These are phyloP conservation scores for Trichogramma evanescens DNA, from an alignment of 2,888 invertebrate genomes.

Conservation along the genomic window DNA sequence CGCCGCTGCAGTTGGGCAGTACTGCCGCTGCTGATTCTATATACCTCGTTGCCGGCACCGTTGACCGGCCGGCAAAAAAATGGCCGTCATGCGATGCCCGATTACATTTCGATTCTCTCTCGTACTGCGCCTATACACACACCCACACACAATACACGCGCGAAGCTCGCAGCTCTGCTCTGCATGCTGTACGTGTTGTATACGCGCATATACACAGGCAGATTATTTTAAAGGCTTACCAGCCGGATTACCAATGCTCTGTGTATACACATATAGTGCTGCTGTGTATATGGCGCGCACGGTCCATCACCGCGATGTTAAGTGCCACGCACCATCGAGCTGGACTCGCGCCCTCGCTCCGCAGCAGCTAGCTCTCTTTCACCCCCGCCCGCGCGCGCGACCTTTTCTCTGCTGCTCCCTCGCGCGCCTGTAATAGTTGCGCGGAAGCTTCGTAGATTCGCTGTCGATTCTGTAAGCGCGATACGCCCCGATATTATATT, in stretches of 20 bases:
- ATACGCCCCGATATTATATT: conserved; percentile 15
- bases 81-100: conserved; percentile 38
- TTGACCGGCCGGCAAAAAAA: conserved; percentile 24
- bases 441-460: too few species aligned
- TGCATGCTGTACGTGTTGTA: too few species aligned
- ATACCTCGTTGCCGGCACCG: too few species aligned
- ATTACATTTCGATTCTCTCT: conserved; percentile 42
- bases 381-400: too few species aligned
- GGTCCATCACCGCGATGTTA: conserved; percentile 31
- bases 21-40: too few species aligned
- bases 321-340: conserved; percentile 27
- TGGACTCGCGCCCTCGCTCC: background rate
- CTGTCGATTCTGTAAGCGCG: background rate
- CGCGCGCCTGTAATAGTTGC: too few species aligned
- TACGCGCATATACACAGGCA: conserved; percentile 2
- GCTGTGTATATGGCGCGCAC: too few species aligned
- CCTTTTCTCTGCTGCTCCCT: too few species aligned
- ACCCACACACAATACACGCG: too few species aligned
- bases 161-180: too few species aligned
- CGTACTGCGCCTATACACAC: conserved; percentile 11
- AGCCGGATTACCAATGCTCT: conserved; percentile 36
- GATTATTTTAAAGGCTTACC: conserved; percentile 45
- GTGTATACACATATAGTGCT: conserved; percentile 2
- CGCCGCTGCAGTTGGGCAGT: background rate
- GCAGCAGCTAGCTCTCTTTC: background rate